Evolutionary conservation across 2,113 vertebrate genomes (phyloP).

Genomic region (Panthera tigris): DNA sequence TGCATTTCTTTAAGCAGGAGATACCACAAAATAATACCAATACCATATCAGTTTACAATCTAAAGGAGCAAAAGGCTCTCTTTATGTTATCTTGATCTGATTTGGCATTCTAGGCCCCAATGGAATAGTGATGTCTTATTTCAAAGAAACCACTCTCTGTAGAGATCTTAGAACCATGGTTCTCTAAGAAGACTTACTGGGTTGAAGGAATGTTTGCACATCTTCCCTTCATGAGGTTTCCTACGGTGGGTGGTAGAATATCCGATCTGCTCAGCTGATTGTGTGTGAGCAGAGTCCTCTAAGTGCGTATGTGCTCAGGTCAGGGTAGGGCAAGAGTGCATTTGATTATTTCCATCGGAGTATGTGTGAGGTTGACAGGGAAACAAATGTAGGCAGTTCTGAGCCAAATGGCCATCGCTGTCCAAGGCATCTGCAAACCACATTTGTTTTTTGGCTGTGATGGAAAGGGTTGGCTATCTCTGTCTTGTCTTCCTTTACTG

Average conservation of each 20-base stretch:
- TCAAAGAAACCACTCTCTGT: constrained; percentile 20
- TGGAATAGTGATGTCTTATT: not conserved
- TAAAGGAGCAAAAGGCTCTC: not conserved
- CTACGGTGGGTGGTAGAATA: rapidly evolving
- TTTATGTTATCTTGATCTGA: not conserved
- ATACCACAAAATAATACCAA: not conserved
- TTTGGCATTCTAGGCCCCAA: not conserved
- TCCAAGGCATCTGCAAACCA: constrained; percentile 52
- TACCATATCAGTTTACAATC: not conserved
- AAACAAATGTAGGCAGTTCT: not conserved
- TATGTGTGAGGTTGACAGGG: not conserved
- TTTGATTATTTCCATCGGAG: not conserved
- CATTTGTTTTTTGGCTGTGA: constrained; percentile 10
- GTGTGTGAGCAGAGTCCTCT: not conserved
- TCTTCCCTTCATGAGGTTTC: not conserved
- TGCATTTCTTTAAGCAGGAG: not conserved
- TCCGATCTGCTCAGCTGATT: rapidly evolving
- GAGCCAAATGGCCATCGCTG: not conserved
- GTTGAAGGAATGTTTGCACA: not conserved
- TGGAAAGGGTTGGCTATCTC: not conserved
- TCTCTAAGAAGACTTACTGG: not conserved
- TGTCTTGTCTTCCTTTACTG: not conserved
- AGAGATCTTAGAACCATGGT: not conserved
- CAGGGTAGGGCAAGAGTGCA: not conserved
- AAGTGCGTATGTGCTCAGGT: not conserved